A percentile compares a stretch with the other conserved stretches of the same genome.
Evolutionary conservation across 2,113 vertebrate genomes (phyloP).

Genomic region (Sander lucioperca): DNA sequence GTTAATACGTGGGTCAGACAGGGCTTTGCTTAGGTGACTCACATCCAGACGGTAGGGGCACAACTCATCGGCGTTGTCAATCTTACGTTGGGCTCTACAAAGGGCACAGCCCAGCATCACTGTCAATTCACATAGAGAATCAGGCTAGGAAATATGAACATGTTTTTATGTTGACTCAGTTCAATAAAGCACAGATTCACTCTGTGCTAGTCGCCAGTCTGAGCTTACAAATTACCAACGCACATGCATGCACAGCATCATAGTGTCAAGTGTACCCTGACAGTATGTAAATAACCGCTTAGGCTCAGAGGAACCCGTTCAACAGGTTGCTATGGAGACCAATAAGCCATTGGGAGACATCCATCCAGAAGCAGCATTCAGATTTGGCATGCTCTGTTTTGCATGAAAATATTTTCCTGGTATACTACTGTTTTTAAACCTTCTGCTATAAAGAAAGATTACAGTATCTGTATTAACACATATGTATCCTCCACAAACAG

Average conservation of each 20-base stretch:
- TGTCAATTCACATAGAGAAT: background rate
- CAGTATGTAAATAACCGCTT: background rate
- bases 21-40: background rate
- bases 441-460: background rate
- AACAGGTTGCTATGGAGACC: slow-evolving; percentile 37
- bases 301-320: slow-evolving; percentile 19
- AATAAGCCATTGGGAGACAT: background rate
- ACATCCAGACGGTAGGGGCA: background rate
- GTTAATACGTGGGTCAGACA: background rate
- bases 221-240: background rate
- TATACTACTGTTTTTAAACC: background rate
- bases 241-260: slow-evolving; percentile 5
- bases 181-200: background rate
- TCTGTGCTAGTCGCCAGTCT: background rate
- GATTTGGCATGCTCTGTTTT: background rate
- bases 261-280: background rate
- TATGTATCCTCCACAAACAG: background rate
- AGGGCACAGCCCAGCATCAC: background rate
- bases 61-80: background rate
- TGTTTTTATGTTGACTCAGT: background rate
- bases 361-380: background rate
- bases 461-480: background rate
- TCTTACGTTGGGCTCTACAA: background rate
- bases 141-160: background rate
- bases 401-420: background rate